These are phyloP conservation scores for Eucidaris tribuloides DNA, from an alignment of 35 echinoderm and acorn worm genomes.

Conservation along the genomic window DNA sequence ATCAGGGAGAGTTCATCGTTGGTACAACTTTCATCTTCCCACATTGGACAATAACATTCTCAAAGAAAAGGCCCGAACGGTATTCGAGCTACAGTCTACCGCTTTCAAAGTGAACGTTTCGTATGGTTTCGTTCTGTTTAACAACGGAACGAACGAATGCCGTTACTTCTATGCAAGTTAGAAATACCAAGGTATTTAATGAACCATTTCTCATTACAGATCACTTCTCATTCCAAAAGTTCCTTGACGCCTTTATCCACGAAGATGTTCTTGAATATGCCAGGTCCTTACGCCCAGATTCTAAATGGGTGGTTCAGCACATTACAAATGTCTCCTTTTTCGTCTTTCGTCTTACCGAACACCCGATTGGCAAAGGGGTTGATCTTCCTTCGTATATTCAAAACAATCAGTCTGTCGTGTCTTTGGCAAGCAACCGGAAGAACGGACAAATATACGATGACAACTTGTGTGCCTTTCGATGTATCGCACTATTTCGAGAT, in stretches of 20 bases:
- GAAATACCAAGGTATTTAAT: neutral
- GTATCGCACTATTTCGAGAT: conserved; percentile 10
- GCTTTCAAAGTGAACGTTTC: neutral
- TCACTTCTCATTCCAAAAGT: neutral
- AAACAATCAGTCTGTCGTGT: neutral
- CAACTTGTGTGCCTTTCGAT: conserved; percentile 30
- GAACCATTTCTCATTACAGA: neutral
- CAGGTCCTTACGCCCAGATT: neutral
- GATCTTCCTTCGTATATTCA: neutral
- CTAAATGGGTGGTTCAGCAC: neutral
- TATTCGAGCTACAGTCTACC: neutral
- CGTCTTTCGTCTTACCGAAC: neutral
- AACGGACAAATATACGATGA: conserved; percentile 10
- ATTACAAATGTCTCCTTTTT: neutral
- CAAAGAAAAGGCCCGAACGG: neutral
- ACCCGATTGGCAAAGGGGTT: neutral
- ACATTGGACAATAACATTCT: neutral
- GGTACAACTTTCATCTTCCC: conserved; percentile 7
- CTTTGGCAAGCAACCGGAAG: neutral
- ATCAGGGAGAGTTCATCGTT: neutral
- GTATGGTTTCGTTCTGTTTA: neutral
- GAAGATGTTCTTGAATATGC: neutral
- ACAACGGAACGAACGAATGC: no score
- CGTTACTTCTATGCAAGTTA: no score
- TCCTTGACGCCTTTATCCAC: neutral